These are phyloP conservation scores for Entomobrya proxima DNA, from an alignment of 2,888 invertebrate species.

Conservation along the genomic window DNA sequence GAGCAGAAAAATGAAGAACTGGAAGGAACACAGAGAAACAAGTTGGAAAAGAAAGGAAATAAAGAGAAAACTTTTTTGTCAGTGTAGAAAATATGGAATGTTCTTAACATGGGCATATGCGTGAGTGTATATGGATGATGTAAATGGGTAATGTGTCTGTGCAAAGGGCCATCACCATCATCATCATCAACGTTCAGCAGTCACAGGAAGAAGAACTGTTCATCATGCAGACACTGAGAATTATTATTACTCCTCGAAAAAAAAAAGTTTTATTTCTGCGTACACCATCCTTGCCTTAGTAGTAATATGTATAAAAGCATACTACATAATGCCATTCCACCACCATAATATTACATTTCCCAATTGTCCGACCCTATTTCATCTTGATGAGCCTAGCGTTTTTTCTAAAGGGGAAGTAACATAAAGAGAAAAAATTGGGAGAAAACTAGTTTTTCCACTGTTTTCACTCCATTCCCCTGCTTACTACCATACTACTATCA, in stretches of 20 bases:
- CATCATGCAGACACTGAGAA: conserved; percentile 26
- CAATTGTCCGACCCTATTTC: conserved; percentile 53
- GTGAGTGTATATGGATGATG: not conserved
- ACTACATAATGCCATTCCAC: not conserved
- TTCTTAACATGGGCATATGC: not conserved
- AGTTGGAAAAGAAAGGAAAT: conserved; percentile 34
- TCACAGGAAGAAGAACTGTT: conserved; percentile 10
- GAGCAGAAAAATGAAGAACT: conserved; percentile 23
- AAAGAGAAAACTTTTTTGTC: conserved; percentile 8
- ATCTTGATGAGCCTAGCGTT: conserved; percentile 50
- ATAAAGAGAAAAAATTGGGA: conserved; percentile 13
- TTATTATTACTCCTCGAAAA: conserved; percentile 7
- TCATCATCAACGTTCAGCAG: conserved; percentile 17
- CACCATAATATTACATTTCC: conserved; percentile 37
- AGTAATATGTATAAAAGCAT: conserved; percentile 4
- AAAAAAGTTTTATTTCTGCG: not conserved
- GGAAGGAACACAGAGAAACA: conserved; percentile 26
- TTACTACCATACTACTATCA: not conserved
- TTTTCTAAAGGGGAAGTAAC: not conserved
- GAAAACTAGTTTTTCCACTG: conserved; percentile 38
- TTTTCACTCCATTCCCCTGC: conserved; percentile 2
- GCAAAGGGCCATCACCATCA: conserved; percentile 14
- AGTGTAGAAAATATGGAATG: not conserved
- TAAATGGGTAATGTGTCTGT: conserved; percentile 37
- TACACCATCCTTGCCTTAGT: not conserved